These are phyloP conservation scores for Drosophila silvestris DNA, from an alignment of 2,888 invertebrate genomes.

Conservation along the genomic window DNA sequence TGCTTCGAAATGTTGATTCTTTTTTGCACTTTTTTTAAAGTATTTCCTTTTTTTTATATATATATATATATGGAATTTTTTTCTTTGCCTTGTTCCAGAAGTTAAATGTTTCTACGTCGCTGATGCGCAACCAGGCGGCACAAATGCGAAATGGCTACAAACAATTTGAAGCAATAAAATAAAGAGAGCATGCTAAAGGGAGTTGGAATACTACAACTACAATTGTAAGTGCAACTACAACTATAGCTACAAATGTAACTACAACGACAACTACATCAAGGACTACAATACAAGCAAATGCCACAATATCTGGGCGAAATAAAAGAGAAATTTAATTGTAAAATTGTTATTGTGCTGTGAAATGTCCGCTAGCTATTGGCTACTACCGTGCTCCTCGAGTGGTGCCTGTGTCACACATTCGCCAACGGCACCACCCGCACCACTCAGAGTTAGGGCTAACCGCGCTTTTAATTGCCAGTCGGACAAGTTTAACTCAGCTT, in stretches of 20 bases:
- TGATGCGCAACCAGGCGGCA: conserved; percentile 78
- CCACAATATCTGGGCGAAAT: conserved; percentile 67
- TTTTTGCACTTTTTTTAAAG: conserved; percentile 4
- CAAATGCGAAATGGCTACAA: conserved; percentile 81
- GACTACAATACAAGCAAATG: conserved; percentile 44
- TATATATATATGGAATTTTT: background rate
- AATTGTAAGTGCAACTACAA: conserved; percentile 33
- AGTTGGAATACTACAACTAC: conserved; percentile 26
- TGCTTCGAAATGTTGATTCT: conserved; percentile 60
- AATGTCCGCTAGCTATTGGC: conserved; percentile 38
- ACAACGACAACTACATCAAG: conserved; percentile 31
- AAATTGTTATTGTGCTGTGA: conserved; percentile 73
- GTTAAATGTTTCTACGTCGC: conserved; percentile 77
- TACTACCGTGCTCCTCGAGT: conserved; percentile 34
- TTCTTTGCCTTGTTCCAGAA: conserved; percentile 59
- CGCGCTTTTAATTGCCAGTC: conserved; percentile 61
- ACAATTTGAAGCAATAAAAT: conserved; percentile 81
- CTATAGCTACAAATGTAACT: conserved; percentile 18
- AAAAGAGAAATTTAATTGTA: conserved; percentile 76
- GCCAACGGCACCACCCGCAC: conserved; percentile 7
- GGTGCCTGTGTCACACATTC: conserved; percentile 42
- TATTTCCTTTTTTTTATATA: background rate
- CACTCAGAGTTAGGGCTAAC: conserved; percentile 15
- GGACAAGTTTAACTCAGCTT: conserved; percentile 18
- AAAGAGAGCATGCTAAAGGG: conserved; percentile 67